phyloP scores from a whole-genome alignment of 2,113 vertebrate genomes.

The Pomatorhinus ruficollis region DNA sequence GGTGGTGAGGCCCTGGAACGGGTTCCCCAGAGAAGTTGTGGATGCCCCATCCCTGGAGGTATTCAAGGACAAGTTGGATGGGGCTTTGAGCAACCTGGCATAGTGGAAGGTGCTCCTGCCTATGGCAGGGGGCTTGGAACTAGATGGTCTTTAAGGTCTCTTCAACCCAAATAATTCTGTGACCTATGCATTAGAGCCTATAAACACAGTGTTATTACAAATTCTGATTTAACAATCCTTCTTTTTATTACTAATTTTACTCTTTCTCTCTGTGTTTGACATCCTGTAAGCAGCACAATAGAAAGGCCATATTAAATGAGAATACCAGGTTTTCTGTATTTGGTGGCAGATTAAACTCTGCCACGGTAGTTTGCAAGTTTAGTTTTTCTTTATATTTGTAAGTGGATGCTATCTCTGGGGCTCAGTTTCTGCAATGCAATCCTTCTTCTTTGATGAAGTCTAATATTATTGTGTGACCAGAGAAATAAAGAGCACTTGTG shows the following conservation, averaged over 20 bases:
- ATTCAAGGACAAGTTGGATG: not conserved
- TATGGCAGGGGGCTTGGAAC: not conserved
- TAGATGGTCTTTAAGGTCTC: not conserved
- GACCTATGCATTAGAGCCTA: not conserved
- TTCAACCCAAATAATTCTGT: not conserved
- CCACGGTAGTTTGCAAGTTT: not conserved
- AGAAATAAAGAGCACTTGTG: slow-evolving; percentile 38
- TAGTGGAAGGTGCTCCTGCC: not conserved
- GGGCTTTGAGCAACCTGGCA: not conserved
- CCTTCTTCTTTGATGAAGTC: slow-evolving; percentile 9
- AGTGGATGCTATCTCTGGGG: not conserved
- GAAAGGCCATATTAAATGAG: not conserved
- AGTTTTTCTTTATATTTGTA: not conserved
- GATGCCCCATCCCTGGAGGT: not conserved
- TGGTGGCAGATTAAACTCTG: not conserved
- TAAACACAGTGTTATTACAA: not conserved
- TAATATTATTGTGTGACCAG: slow-evolving; percentile 32
- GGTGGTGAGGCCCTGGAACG: not conserved
- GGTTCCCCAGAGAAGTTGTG: not conserved
- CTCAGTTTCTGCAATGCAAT: slow-evolving; percentile 2
- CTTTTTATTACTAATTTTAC: not conserved
- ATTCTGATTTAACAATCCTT: not conserved
- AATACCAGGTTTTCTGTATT: not conserved
- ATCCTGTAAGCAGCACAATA: not conserved
- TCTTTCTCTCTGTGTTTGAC: not conserved